Evolutionary conservation across 2,888 invertebrate genomes (phyloP).

Genomic region (Rugalucina vietnamica): DNA sequence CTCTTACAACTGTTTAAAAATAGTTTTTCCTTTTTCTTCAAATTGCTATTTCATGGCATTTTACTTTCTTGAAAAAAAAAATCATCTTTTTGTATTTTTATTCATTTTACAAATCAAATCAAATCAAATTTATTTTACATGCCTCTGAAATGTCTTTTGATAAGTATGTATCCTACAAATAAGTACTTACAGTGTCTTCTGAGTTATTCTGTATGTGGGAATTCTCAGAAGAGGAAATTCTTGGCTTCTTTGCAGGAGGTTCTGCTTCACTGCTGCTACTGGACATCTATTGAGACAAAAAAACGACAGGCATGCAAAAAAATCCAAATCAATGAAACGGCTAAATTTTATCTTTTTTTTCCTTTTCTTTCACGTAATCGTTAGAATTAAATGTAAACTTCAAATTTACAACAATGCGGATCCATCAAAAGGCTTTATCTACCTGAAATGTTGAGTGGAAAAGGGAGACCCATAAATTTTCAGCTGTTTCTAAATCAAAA

Average conservation of each 20-base stretch:
- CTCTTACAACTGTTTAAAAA: no score
- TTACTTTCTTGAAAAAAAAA: no score
- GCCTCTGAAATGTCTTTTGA: no score
- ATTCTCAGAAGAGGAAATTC: constrained; percentile 68
- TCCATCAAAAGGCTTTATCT: not conserved
- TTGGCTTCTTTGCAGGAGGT: constrained; percentile 79
- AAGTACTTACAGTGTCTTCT: constrained; percentile 29
- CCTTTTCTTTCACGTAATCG: not conserved
- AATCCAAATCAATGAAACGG: not conserved
- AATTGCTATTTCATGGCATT: no score
- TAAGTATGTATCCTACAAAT: no score
- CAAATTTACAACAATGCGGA: not conserved
- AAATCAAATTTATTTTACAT: no score
- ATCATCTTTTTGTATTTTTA: no score
- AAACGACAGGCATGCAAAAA: constrained; percentile 19
- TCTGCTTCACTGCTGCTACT: constrained; percentile 73
- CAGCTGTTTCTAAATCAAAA: constrained; percentile 49
- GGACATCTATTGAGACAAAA: constrained; percentile 75
- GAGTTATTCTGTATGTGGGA: constrained; percentile 67
- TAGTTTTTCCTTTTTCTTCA: no score
- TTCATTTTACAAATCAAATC: no score
- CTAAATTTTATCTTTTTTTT: not conserved
- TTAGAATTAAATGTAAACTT: not conserved
- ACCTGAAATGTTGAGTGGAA: constrained; percentile 55
- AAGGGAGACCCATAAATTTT: constrained; percentile 54